phyloP scores from a whole-genome alignment of 2,113 vertebrate species.

The Addax nasomaculatus region DNA sequence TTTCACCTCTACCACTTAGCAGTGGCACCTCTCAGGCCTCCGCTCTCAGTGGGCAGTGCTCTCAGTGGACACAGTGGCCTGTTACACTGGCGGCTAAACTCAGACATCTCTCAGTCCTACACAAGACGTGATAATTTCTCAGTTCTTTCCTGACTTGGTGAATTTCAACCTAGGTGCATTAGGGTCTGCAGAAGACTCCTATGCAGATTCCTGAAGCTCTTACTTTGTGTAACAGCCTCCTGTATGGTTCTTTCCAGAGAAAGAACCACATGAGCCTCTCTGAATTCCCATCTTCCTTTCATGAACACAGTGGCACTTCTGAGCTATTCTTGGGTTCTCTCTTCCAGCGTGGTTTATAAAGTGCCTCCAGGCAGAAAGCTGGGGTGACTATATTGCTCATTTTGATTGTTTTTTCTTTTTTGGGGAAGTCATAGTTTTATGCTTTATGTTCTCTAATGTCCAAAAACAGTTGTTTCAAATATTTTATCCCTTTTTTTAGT shows the following conservation, averaged over 20 bases:
- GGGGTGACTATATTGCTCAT: not conserved
- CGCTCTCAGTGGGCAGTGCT: not conserved
- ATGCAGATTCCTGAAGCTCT: not conserved
- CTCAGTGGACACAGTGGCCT: not conserved
- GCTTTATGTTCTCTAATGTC: not conserved
- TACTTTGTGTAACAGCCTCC: not conserved
- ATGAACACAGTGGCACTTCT: not conserved
- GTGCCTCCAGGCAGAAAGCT: not conserved
- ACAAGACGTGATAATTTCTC: not conserved
- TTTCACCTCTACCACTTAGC: not conserved
- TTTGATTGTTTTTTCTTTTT: not conserved
- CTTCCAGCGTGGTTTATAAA: not conserved
- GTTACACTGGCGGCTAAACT: not conserved
- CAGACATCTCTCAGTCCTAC: not conserved
- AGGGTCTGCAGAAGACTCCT: not conserved
- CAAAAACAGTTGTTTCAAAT: not conserved
- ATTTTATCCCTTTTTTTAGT: not conserved
- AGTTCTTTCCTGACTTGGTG: not conserved
- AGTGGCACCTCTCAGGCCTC: not conserved
- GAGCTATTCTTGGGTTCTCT: not conserved
- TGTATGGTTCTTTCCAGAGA: not conserved
- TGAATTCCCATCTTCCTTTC: not conserved
- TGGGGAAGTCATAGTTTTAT: not conserved
- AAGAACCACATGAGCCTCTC: not conserved
- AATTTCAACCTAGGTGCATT: not conserved